A percentile compares a stretch with the other conserved stretches of the same genome.
These are phyloP conservation scores for Ferdinandea cuprea DNA, from an alignment of 2,888 invertebrate species.

Conservation along the genomic window DNA sequence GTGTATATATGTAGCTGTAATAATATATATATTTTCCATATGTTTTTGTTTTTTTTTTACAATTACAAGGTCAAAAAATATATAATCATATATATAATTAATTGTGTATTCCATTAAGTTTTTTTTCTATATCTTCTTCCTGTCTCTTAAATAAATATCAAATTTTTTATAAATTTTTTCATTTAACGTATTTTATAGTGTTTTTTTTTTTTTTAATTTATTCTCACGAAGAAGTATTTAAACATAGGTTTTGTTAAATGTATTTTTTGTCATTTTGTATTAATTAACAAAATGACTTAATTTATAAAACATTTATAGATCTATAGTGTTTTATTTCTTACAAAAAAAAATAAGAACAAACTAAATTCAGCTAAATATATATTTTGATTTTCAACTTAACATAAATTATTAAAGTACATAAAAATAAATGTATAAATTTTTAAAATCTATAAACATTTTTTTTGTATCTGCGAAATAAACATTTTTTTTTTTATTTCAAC, in stretches of 20 bases:
- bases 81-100: constrained; percentile 55
- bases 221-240: neutral
- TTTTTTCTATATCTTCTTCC: neutral
- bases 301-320: constrained; percentile 42
- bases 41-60: constrained; percentile 46
- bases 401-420: constrained; percentile 12
- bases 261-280: constrained; percentile 27
- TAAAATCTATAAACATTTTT: constrained; percentile 58
- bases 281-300: constrained; percentile 37
- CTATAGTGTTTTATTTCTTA: constrained; percentile 31
- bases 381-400: constrained; percentile 34
- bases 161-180: constrained; percentile 3
- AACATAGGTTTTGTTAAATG: constrained; percentile 42
- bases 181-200: neutral
- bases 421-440: constrained; percentile 52
- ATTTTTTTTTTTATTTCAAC: too few relatives aligned
- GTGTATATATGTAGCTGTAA: constrained; percentile 63
- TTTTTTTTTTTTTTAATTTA: constrained; percentile 9
- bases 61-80: constrained; percentile 70
- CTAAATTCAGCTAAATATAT: constrained; percentile 71
- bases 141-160: constrained; percentile 9
- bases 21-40: constrained; percentile 56
- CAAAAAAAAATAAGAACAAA: constrained; percentile 69
- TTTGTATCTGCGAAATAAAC: constrained; percentile 13
- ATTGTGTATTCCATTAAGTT: constrained; percentile 7